These are phyloP conservation scores for Andrena cerasifolii DNA, from an alignment of 1,140 invertebrate genomes.

Conservation along the genomic window DNA sequence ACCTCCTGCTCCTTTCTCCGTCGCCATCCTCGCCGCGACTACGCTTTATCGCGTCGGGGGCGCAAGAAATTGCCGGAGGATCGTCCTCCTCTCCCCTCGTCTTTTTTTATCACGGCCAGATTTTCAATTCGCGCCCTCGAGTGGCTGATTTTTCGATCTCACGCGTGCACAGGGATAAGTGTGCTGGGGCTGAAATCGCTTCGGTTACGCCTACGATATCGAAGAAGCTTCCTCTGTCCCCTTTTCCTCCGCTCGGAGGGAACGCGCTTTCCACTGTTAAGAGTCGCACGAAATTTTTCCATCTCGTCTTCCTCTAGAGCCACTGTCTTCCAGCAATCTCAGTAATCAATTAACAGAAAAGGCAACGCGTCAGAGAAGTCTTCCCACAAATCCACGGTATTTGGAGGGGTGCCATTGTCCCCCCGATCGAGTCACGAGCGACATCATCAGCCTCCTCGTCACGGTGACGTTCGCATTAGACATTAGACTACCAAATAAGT, in stretches of 20 bases:
- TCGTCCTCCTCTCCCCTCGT: conserved; percentile 24
- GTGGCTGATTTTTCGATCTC: conserved; percentile 49
- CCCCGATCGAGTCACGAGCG: conserved; percentile 45
- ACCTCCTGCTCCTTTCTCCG: conserved; percentile 15
- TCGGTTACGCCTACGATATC: background rate
- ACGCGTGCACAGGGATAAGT: background rate
- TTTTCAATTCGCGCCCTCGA: conserved; percentile 62
- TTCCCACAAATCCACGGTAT: conserved; percentile 3
- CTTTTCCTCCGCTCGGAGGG: background rate
- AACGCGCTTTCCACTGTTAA: too few relatives aligned
- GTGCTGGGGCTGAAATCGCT: conserved; percentile 5
- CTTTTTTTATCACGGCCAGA: conserved; percentile 58
- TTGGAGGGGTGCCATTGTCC: conserved; percentile 49
- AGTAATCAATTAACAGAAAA: too few relatives aligned
- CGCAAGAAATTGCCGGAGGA: conserved; percentile 62
- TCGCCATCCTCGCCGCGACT: conserved; percentile 25
- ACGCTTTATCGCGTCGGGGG: conserved; percentile 62
- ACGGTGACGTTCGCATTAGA: conserved; percentile 73
- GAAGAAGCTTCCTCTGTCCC: background rate
- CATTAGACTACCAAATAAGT: conserved; percentile 83
- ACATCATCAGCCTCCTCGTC: conserved; percentile 64
- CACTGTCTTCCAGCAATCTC: too few relatives aligned
- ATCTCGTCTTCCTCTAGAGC: too few relatives aligned
- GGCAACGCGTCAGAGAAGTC: background rate
- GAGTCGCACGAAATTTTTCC: background rate